A percentile compares a stretch with the other conserved stretches of the same genome.
phyloP scores from a whole-genome alignment of 2,888 invertebrate species.

The Hirtodrosophila cameraria region DNA sequence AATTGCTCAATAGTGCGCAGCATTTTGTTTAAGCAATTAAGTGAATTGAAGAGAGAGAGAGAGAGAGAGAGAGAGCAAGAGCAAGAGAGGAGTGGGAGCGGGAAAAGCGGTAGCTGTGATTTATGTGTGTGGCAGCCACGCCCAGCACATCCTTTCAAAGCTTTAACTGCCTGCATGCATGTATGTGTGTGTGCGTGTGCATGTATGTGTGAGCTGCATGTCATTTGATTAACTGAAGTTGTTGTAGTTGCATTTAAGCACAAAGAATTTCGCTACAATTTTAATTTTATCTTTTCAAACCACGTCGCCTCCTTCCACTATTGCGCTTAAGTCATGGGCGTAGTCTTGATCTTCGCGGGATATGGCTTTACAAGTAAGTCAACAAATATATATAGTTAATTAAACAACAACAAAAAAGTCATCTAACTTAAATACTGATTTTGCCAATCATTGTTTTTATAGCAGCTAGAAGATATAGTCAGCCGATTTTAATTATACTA shows the following conservation, averaged over 20 bases:
- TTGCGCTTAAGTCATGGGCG: neutral
- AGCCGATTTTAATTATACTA: too few relatives aligned
- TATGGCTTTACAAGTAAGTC: too few relatives aligned
- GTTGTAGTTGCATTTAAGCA: constrained; percentile 32
- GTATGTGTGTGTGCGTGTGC: constrained; percentile 7
- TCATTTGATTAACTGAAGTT: constrained; percentile 74
- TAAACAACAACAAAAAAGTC: too few relatives aligned
- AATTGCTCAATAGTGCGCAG: constrained; percentile 74
- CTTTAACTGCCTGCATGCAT: neutral
- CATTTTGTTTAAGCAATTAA: constrained; percentile 75
- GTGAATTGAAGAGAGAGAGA: constrained; percentile 10
- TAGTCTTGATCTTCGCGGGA: too few relatives aligned
- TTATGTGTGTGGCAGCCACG: constrained; percentile 51
- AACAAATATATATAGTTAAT: too few relatives aligned
- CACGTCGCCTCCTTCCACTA: constrained; percentile 15
- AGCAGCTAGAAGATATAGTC: too few relatives aligned
- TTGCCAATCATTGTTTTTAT: too few relatives aligned
- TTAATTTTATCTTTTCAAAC: constrained; percentile 57
- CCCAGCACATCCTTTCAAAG: neutral
- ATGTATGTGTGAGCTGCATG: constrained; percentile 38
- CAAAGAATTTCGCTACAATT: constrained; percentile 61
- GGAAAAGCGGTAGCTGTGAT: constrained; percentile 47
- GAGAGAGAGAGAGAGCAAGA: constrained; percentile 4
- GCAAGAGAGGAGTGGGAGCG: constrained; percentile 2
- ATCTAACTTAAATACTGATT: too few relatives aligned